These are phyloP conservation scores for Gambelia wislizenii DNA, from an alignment of 2,797 vertebrate species.

Conservation along the genomic window DNA sequence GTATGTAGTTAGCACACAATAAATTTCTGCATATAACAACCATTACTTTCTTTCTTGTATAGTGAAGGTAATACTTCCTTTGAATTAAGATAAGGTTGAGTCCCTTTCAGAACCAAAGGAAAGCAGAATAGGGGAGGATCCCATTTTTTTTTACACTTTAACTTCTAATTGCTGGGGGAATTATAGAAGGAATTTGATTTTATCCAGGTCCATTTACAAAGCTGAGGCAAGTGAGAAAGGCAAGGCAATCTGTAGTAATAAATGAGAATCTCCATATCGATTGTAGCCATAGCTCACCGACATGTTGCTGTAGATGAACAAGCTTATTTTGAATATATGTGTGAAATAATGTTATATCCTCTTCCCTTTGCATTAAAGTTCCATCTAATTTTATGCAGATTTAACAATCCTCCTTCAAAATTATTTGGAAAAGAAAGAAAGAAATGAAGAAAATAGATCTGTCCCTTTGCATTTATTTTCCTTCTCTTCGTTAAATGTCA, in stretches of 20 bases:
- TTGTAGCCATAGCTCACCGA: background rate
- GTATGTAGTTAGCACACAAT: background rate
- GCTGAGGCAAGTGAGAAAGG: background rate
- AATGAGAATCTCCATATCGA: too few species aligned
- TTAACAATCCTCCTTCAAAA: background rate
- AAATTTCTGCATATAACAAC: background rate
- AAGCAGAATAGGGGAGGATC: background rate
- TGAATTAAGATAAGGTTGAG: background rate
- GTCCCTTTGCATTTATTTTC: background rate
- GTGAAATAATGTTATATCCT: too few species aligned
- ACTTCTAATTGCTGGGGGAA: too few species aligned
- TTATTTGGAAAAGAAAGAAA: slow-evolving; percentile 5
- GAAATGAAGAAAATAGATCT: too few species aligned
- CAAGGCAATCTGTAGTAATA: background rate
- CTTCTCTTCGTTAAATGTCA: background rate
- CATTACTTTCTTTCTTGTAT: background rate
- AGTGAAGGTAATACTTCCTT: background rate
- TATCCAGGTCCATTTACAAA: background rate
- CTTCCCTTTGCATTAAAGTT: background rate
- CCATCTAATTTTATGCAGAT: background rate
- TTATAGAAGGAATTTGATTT: background rate
- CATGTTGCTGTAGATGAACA: background rate
- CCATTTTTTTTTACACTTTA: background rate
- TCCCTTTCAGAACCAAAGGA: background rate
- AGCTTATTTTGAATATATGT: background rate